Conservation (phyloP, 1,140 invertebrate genomes). For the Heliconius hewitsoni region DNA sequence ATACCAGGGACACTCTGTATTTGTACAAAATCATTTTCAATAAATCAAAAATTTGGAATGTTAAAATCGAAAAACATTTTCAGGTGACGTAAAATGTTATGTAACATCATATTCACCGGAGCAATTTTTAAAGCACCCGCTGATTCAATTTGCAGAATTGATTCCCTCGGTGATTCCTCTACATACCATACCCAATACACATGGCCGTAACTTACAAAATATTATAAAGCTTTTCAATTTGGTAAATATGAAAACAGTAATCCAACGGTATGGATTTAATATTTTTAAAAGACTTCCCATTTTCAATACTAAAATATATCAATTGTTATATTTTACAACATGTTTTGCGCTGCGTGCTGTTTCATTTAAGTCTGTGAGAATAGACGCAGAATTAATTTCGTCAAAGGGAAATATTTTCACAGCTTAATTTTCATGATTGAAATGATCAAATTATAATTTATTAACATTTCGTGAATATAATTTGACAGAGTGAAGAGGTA, state of each 20-base stretch:
- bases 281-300: slow-evolving; percentile 24
- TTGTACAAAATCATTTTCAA: background rate
- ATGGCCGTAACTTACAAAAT: slow-evolving; percentile 30
- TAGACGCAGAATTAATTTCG: slow-evolving; percentile 22
- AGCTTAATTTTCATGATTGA: slow-evolving; percentile 28
- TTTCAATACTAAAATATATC: background rate
- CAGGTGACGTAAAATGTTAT: slow-evolving; percentile 29
- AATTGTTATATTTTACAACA: slow-evolving; percentile 9
- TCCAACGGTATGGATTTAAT: slow-evolving; percentile 30
- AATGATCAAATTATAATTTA: slow-evolving; percentile 25
- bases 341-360: background rate
- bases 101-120: slow-evolving; percentile 39
- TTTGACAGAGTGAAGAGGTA: slow-evolving; percentile 9
- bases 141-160: slow-evolving; percentile 51
- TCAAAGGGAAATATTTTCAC: slow-evolving; percentile 14
- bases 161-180: slow-evolving; percentile 41
- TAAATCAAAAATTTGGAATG: background rate
- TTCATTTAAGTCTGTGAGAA: slow-evolving; percentile 7
- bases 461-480: slow-evolving; percentile 12
- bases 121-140: slow-evolving; percentile 41
- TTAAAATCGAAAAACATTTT: slow-evolving; percentile 24
- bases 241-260: slow-evolving; percentile 34
- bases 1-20: background rate
- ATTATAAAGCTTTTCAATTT: slow-evolving; percentile 30
- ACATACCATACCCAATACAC: slow-evolving; percentile 28